Percentiles rank a stretch among this genome's conserved stretches.
Conservation (phyloP, 2,797 vertebrate genomes). For the Sardinella longiceps region DNA sequence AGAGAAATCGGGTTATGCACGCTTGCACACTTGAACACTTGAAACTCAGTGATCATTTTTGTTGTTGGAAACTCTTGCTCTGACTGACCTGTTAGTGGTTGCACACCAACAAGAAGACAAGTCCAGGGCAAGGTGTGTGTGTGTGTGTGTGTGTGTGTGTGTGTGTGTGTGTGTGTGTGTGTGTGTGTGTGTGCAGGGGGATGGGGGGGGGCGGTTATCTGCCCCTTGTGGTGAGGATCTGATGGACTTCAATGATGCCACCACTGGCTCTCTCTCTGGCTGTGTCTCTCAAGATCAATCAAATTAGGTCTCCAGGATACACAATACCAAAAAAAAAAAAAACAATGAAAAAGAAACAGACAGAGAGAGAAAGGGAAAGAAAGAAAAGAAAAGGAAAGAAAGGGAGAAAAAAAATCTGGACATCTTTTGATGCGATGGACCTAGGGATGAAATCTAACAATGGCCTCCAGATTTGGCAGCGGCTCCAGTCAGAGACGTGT, state of each 20-base stretch:
- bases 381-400: slow-evolving; percentile 34
- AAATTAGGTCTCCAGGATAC: slow-evolving; percentile 5
- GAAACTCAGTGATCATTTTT: no score
- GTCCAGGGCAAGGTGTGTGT: slow-evolving; percentile 49
- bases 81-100: background rate
- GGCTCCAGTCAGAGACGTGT: slow-evolving; percentile 46
- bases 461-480: slow-evolving; percentile 51
- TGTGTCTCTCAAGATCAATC: slow-evolving; percentile 56
- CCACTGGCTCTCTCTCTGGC: slow-evolving; percentile 54
- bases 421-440: slow-evolving; percentile 56
- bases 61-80: no score
- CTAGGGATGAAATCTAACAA: slow-evolving; percentile 49
- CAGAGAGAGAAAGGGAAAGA: background rate
- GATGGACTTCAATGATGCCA: slow-evolving; percentile 51
- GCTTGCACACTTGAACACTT: no score
- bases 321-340: background rate
- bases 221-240: slow-evolving; percentile 34
- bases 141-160: background rate
- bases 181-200: background rate
- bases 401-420: slow-evolving; percentile 52
- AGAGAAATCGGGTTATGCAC: no score
- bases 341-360: background rate
- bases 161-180: background rate
- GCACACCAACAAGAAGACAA: background rate
- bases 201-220: slow-evolving; percentile 25